Evolutionary conservation across 2,113 vertebrate species (phyloP), one percentile per base, ranked within the genome.

Genomic region (Saccopteryx bilineata): DNA sequence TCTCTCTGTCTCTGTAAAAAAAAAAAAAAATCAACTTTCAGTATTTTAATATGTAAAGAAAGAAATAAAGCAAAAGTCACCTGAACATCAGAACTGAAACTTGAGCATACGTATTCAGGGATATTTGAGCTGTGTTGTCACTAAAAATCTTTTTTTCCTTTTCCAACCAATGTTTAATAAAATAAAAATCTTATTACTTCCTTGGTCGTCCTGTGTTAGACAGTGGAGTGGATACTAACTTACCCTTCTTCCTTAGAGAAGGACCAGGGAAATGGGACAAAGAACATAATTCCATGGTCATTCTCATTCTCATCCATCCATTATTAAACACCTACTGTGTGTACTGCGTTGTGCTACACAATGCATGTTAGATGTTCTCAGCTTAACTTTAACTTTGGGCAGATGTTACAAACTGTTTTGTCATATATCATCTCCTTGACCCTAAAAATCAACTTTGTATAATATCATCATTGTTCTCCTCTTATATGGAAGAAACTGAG

Each of bases 1-100:
- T 39, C 39, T 39, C 39, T 39, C 39, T 39, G 39, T 39, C 39
- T 39, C 39, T 39, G 39, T 39, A 39, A 39, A 39, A 39, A 39
- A 39, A 39, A 39, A 39, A 39, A 39, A 39, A 39, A 39, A 39
- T 39, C 39, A 31, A 26, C 54, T 87, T 63, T 86, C 2, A 14
- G 68, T 76, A 74, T 95, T 85, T 33, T 23, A 17, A 33, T 94
- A 4, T 94, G 39, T 69, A 26, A 78, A 74, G 14, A 66, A 75
- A 52, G 26, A 33, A 81, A 78, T 39, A 60, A 78, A 94, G 17
- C 68, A 80, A 75, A 83, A 52, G 23, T 54, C 74, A 52, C 18
- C 14, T 91, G 50, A 81, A 97, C 48, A 21, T 80, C 33, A 52
- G 63, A 81, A 84, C 6, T 33, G 79, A 91, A 86, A 58, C 46